Evolutionary conservation across 2,113 vertebrate genomes (phyloP).

Genomic region (Sinocyclocheilus maitianheensis): DNA sequence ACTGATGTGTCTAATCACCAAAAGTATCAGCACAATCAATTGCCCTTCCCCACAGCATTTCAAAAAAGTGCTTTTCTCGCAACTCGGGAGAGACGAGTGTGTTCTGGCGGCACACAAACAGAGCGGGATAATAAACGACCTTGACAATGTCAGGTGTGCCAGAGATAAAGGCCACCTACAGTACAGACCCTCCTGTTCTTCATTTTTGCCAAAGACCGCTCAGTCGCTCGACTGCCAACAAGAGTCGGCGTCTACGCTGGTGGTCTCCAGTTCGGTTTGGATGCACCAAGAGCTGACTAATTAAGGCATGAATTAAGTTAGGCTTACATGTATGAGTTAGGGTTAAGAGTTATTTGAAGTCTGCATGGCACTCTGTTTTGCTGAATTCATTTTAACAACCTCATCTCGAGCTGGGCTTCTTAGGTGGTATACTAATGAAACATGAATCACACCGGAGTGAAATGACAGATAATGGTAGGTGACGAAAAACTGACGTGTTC

Average conservation of each 20-base stretch:
- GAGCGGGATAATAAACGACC: constrained; percentile 65
- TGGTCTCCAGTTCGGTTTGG: background rate
- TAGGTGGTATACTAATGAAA: constrained; percentile 62
- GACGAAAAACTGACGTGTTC: constrained; percentile 57
- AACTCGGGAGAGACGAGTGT: constrained; percentile 62
- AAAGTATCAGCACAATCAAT: constrained; percentile 78
- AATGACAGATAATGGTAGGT: constrained; percentile 65
- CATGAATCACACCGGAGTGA: constrained; percentile 56
- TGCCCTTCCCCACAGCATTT: constrained; percentile 67
- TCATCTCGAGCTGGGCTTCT: constrained; percentile 20
- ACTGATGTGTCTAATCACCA: constrained; percentile 81
- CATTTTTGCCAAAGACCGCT: no score
- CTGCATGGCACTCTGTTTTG: background rate
- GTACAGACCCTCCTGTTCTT: constrained; percentile 15
- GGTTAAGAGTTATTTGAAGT: background rate
- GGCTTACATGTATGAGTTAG: background rate
- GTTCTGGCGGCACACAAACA: constrained; percentile 72
- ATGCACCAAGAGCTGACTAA: background rate
- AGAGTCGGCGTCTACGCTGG: background rate
- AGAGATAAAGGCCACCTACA: constrained; percentile 29
- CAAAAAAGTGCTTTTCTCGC: constrained; percentile 57
- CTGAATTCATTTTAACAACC: constrained; percentile 34
- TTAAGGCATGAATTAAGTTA: background rate
- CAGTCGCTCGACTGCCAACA: no score
- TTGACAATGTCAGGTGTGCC: constrained; percentile 41